Conservation (phyloP, 2,888 invertebrate species). For the Thera obeliscata region DNA sequence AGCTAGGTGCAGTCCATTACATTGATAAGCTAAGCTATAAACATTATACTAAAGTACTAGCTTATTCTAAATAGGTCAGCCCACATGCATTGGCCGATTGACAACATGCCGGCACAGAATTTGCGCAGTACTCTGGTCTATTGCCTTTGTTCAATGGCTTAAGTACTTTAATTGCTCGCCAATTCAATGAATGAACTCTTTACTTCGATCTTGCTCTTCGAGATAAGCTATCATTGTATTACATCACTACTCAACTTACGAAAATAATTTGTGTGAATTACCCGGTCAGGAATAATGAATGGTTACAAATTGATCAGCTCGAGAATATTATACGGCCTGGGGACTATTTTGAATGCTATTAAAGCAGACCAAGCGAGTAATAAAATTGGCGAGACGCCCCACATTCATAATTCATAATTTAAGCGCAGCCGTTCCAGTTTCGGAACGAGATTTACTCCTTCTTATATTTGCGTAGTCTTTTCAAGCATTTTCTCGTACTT, state of each 20-base stretch:
- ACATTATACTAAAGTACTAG: conserved; percentile 19
- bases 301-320: conserved; percentile 30
- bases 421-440: conserved; percentile 49
- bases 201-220: conserved; percentile 21
- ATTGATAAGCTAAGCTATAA: conserved; percentile 21
- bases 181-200: conserved; percentile 26
- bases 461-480: conserved; percentile 31
- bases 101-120: conserved; percentile 33
- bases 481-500: conserved; percentile 2
- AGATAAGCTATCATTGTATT: conserved; percentile 34
- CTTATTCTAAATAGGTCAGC: conserved; percentile 40
- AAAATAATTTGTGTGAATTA: conserved; percentile 29
- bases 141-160: conserved; percentile 33
- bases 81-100: conserved; percentile 40
- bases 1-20: conserved; percentile 21
- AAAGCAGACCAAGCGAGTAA: conserved; percentile 49
- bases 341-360: conserved; percentile 50
- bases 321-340: conserved; percentile 36
- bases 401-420: conserved; percentile 60
- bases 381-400: conserved; percentile 50
- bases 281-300: conserved; percentile 32
- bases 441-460: conserved; percentile 36
- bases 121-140: conserved; percentile 38
- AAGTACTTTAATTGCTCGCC: conserved; percentile 28
- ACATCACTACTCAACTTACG: conserved; percentile 26